Base-by-base conservation (phyloP, 2,113 vertebrate genomes). In the Neotoma lepida region DNA sequence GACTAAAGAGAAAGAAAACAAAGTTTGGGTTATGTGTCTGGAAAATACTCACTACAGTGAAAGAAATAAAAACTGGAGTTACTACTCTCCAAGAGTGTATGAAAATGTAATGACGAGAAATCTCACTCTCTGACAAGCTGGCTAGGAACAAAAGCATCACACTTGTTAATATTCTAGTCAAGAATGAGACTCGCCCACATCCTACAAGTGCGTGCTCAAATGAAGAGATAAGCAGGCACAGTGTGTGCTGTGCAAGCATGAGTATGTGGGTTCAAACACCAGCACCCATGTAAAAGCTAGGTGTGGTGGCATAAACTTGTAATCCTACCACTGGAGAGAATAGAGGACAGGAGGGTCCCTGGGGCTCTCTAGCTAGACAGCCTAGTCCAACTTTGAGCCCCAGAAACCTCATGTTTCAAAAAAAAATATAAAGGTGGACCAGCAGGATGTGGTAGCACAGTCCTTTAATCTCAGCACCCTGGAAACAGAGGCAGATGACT, bases 1-100 rank as follows among this genome's bases (percentile, higher is more conserved):
- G 9, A 77, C 49, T 39, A 89, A 90, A 66, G 76, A 66, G 30
- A 93, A 49, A 93, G 93, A 64, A 94, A 95, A 88, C 51, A 85
- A 91, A 26, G 33, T 9, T 77, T 58, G 5, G 77, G 56, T 3
- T 70, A 39, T 95, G 93, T 95, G 93, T 92, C 85, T 93, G 74
- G 77, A 87, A 94, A 58, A 76, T 54, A 80, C 94, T 84, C 33
- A 18, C 30, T 35, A 5, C 49, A n/a, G 44, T 61, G 63, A 39
- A 87, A 85, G 51, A 86, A 77, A 6, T 9, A 89, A 89, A 15
- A 39, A 35, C 35, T 28, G 4, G 61, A 70, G n/a, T 73, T 8
- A 15, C n/a, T 56, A 80, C 68, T 80, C 70, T 70, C 68, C 54
- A 89, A 56, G 35, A 64, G 1, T 18, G 41, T 14, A 7, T 2